phyloP scores from a whole-genome alignment of 2,113 vertebrate genomes.

The Cyprinodon tularosa region DNA sequence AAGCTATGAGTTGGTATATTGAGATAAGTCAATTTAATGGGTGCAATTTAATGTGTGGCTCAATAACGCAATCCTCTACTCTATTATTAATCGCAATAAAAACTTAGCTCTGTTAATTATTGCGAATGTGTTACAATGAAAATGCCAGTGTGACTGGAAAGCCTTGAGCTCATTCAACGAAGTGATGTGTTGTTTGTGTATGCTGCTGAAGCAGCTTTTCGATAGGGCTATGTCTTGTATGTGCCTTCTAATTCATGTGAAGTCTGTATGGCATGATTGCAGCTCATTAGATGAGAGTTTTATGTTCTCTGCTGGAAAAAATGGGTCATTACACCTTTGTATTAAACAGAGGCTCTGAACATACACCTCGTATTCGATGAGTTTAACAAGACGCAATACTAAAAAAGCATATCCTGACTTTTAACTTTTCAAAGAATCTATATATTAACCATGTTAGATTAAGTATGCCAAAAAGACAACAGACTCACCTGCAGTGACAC shows the following conservation, averaged over 20 bases:
- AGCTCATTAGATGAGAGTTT: constrained; percentile 62
- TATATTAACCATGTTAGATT: constrained; percentile 5
- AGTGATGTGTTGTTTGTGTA: constrained; percentile 44
- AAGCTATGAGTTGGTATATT: constrained; percentile 48
- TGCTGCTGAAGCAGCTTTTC: constrained; percentile 27
- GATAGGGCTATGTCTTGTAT: constrained; percentile 16
- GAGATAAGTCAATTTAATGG: constrained; percentile 63
- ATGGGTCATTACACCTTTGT: constrained; percentile 53
- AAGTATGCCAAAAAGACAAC: constrained; percentile 25
- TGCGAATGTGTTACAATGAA: constrained; percentile 64
- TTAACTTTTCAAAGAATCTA: constrained; percentile 20
- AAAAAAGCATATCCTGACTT: constrained; percentile 20
- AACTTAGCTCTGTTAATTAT: constrained; percentile 73
- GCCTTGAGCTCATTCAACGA: constrained; percentile 40
- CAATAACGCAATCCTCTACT: constrained; percentile 62
- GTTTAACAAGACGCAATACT: constrained; percentile 16
- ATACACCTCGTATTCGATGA: constrained; percentile 14
- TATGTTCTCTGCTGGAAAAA: constrained; percentile 60
- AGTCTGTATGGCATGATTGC: constrained; percentile 51
- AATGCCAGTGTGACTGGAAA: constrained; percentile 56
- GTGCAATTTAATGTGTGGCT: constrained; percentile 58
- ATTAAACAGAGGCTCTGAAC: constrained; percentile 23
- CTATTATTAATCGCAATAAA: constrained; percentile 72
- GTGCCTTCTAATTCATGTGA: constrained; percentile 13
- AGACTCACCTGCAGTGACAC: constrained; percentile 38